Percentiles rank a stretch among this genome's conserved stretches.
Conservation (phyloP, 2,113 vertebrate genomes). For the Phodopus roborovskii region DNA sequence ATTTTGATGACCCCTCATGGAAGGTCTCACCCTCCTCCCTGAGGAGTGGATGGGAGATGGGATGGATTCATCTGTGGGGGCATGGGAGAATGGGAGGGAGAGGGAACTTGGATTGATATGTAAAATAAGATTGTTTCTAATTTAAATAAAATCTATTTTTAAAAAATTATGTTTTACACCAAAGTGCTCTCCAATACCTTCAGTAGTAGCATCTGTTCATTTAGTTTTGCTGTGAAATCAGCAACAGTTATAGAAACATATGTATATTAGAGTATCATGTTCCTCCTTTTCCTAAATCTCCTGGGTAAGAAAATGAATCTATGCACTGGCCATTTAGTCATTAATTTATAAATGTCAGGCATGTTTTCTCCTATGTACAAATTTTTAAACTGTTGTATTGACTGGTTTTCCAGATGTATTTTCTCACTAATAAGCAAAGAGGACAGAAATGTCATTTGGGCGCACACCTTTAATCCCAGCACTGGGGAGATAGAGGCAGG, state of each 20-base stretch:
- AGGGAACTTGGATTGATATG: too few relatives aligned
- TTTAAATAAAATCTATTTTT: too few relatives aligned
- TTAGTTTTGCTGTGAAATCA: neutral
- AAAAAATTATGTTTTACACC: too few relatives aligned
- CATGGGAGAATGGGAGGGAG: too few relatives aligned
- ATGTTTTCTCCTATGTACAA: neutral
- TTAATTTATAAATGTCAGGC: neutral
- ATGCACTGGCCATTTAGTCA: neutral
- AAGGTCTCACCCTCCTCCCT: too few relatives aligned
- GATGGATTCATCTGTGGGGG: too few relatives aligned
- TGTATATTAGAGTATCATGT: neutral
- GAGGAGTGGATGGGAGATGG: too few relatives aligned
- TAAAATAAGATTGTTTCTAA: too few relatives aligned
- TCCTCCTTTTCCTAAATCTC: neutral
- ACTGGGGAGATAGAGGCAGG: too few relatives aligned
- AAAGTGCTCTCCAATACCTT: neutral
- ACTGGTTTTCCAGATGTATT: neutral
- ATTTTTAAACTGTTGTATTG: neutral
- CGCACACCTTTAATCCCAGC: too few relatives aligned
- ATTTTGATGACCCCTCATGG: too few relatives aligned
- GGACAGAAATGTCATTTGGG: neutral
- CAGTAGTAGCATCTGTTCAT: too few relatives aligned
- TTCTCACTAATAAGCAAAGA: neutral
- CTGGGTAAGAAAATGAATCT: neutral
- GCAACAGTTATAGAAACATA: neutral